Evolutionary conservation across 2,888 invertebrate genomes (phyloP).

Genomic region (Sclerodermus sp.): DNA sequence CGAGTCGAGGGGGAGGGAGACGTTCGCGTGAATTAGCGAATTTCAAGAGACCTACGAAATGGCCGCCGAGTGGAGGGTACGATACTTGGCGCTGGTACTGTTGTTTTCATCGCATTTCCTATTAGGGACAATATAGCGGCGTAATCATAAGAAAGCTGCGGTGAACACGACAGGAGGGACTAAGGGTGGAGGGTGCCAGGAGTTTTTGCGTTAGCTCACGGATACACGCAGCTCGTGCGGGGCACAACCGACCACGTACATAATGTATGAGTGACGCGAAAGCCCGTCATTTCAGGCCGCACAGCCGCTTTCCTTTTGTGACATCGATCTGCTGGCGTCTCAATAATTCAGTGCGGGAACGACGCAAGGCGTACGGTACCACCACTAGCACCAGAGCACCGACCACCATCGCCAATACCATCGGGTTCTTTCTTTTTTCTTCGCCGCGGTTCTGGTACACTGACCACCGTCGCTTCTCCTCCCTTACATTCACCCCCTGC

Average conservation of each 20-base stretch:
- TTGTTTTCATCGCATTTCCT: conserved; percentile 6
- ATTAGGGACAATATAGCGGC: conserved; percentile 13
- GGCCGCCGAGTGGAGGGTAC: too few relatives aligned
- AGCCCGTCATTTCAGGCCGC: conserved; percentile 55
- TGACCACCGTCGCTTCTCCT: conserved; percentile 16
- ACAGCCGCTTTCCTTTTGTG: conserved; percentile 53
- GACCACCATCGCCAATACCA: background rate
- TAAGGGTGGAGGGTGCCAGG: background rate
- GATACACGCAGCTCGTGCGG: conserved; percentile 41
- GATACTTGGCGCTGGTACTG: too few relatives aligned
- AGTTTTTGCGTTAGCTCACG: conserved; percentile 27
- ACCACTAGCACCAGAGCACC: background rate
- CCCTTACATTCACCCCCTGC: too few relatives aligned
- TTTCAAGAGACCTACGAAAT: too few relatives aligned
- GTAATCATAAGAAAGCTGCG: conserved; percentile 23
- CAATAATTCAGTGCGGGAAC: conserved; percentile 57
- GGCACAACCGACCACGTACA: conserved; percentile 46
- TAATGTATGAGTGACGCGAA: conserved; percentile 54
- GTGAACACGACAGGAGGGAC: conserved; percentile 10
- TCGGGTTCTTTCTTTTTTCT: conserved; percentile 6
- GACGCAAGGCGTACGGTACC: conserved; percentile 45
- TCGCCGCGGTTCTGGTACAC: conserved; percentile 16
- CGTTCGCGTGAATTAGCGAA: too few relatives aligned
- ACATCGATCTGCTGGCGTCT: conserved; percentile 55
- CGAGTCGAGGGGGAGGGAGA: too few relatives aligned